Evolutionary conservation across 2,113 vertebrate species (phyloP), one percentile per base, ranked within the genome.

Genomic region (Sceloporus undulatus): DNA sequence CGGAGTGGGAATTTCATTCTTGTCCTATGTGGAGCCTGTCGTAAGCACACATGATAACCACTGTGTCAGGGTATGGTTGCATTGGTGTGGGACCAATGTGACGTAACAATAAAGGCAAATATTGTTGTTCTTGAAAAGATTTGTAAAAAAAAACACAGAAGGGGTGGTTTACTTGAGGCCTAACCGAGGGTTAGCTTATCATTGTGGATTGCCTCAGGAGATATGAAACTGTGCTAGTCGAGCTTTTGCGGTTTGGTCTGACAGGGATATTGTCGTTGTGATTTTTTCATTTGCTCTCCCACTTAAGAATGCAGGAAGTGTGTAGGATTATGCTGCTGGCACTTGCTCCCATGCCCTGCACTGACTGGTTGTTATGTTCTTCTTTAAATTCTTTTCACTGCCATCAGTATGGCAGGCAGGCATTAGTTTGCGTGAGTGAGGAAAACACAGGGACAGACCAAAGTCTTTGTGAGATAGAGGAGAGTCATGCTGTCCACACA

Each of bases 61-160:
- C 70, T 76, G 76, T 62, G n/a, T 87, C 62, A 62, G 84, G 84
- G 86, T 62, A 84, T 84, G 48, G 75, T 78, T 74, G 38, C 52
- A 74, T 86, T 84, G 88, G 89, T 5, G 1, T 89, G 52, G 52
- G 89, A 88, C 73, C 84, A 89, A 89, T n/a, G 59, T 76, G 84
- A 86, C 79, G 29, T 59, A 56, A n/a, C 27, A 86, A 79, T 92
- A 71, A 9, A 0, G 81, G n/a, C 85, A 95, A 95, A 95, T 96
- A 95, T 95, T 96, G n/a, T n/a, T 94, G 87, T 94, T 92, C 92
- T 93, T 91, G 73, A 80, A 93, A 76, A n/a, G n/a, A n/a, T n/a
- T n/a, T n/a, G n/a, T n/a, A n/a, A n/a, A n/a, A n/a, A n/a, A n/a
- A n/a, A n/a, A n/a, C n/a, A n/a, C 56, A 87, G 83, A 86, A 65